These are phyloP conservation scores for Drosophila pachea DNA, from an alignment of 1,140 invertebrate species.

Conservation along the genomic window DNA sequence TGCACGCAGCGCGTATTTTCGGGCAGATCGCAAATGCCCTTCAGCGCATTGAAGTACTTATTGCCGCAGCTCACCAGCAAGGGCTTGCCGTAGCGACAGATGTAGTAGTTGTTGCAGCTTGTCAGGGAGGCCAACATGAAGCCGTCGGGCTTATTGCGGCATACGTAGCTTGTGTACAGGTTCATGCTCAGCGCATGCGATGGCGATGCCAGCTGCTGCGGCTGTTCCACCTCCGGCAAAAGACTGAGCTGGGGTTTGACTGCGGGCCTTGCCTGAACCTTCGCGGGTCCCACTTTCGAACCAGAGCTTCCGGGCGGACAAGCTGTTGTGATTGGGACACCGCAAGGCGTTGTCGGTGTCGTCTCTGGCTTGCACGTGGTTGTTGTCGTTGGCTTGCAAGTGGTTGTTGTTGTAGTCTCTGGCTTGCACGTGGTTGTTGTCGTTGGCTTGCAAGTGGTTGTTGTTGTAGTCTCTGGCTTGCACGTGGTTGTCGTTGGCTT, in stretches of 20 bases:
- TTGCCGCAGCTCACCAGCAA: slow-evolving; percentile 61
- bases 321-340: slow-evolving; percentile 6
- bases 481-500: slow-evolving; percentile 27
- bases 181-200: slow-evolving; percentile 42
- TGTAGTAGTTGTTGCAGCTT: slow-evolving; percentile 71
- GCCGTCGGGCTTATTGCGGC: slow-evolving; percentile 64
- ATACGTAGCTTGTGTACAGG: slow-evolving; percentile 58
- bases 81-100: slow-evolving; percentile 63
- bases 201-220: slow-evolving; percentile 9
- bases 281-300: slow-evolving; percentile 1
- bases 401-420: slow-evolving; percentile 7
- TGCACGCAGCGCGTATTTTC: slow-evolving; percentile 69
- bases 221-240: slow-evolving; percentile 16
- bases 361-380: slow-evolving; percentile 29
- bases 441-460: slow-evolving; percentile 9
- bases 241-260: slow-evolving; percentile 8
- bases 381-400: slow-evolving; percentile 8
- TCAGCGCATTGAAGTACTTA: slow-evolving; percentile 68
- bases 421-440: background rate
- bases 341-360: background rate
- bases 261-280: slow-evolving; percentile 12
- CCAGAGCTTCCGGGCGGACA: slow-evolving; percentile 6
- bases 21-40: slow-evolving; percentile 72
- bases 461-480: slow-evolving; percentile 2
- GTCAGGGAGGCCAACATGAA: slow-evolving; percentile 68